phyloP scores from a whole-genome alignment of 2,888 invertebrate species.

The Schizaphis graminum region DNA sequence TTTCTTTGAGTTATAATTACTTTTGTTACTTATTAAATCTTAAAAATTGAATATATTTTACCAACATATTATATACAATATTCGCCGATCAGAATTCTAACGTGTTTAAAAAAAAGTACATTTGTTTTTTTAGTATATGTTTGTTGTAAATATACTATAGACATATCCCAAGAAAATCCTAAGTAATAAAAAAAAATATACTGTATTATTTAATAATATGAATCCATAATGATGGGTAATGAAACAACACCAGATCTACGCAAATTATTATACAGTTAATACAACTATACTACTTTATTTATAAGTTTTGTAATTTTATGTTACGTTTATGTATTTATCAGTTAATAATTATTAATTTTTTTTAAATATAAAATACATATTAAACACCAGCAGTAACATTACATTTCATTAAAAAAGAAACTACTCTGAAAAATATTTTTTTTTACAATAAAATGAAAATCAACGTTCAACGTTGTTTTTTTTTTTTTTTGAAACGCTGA shows the following conservation, averaged over 20 bases:
- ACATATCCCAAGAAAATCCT: background rate
- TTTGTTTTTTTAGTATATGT: background rate
- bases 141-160: background rate
- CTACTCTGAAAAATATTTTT: background rate
- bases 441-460: background rate
- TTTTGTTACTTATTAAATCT: background rate
- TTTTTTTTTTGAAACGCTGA: background rate
- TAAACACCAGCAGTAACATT: background rate
- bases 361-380: background rate
- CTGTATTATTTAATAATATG: background rate
- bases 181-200: background rate
- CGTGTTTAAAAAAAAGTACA: background rate
- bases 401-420: background rate
- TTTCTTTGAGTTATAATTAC: background rate
- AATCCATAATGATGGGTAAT: background rate
- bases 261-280: background rate
- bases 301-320: background rate
- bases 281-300: background rate
- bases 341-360: background rate
- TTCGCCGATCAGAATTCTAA: background rate
- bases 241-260: background rate
- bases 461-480: background rate
- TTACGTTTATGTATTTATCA: background rate
- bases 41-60: background rate
- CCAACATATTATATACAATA: background rate